Evolutionary conservation across 2,113 vertebrate genomes (phyloP), one percentile per base, ranked within the genome.

Genomic region (Zapornia atra): DNA sequence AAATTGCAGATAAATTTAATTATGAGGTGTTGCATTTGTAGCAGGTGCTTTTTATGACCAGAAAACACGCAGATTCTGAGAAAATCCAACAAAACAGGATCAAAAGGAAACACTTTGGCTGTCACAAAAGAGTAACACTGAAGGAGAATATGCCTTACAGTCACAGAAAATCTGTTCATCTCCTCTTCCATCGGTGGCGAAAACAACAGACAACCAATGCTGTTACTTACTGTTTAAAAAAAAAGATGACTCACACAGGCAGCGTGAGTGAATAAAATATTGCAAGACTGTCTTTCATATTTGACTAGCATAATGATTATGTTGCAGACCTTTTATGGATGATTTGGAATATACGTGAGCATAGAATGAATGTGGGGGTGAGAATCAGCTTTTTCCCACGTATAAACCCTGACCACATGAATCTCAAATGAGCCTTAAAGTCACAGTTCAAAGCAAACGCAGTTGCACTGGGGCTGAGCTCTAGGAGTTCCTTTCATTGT

Each of bases 301-400:
- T 95, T 95, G 59, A 83, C 59, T 24, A 75, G 28, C 20, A n/a
- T 56, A 54, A 83, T 40, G 68, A 78, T 53, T n/a, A 31, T 68
- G 33, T 20, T 73, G 56, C n/a, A 92, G 90, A 86, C 76, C 88
- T 96, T 96, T 94, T 81, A 86, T 88, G 93, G 90, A 78, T 90
- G 11, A 31, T 86, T 91, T 88, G 38, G 28, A 46, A 51, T 81
- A 66, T 50, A 71, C 25, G 16, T 75, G 75, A 94, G 15, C 80
- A 81, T 9, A 90, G 42, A 75, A 75, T 40, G 44, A 71, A 90
- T 40, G 76, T 64, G 57, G 66, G 94, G 72, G 44, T 86, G 65
- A 92, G 76, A 76, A 93, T 75, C 8, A 88, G 40, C 13, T 51
- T 54, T 91, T 92, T 51, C 90, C 75, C 64, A 86, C 44, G 3